Evolutionary conservation across 2,888 invertebrate species (phyloP), one percentile per base, ranked within the genome.

Genomic region (Torymus tubicola): DNA sequence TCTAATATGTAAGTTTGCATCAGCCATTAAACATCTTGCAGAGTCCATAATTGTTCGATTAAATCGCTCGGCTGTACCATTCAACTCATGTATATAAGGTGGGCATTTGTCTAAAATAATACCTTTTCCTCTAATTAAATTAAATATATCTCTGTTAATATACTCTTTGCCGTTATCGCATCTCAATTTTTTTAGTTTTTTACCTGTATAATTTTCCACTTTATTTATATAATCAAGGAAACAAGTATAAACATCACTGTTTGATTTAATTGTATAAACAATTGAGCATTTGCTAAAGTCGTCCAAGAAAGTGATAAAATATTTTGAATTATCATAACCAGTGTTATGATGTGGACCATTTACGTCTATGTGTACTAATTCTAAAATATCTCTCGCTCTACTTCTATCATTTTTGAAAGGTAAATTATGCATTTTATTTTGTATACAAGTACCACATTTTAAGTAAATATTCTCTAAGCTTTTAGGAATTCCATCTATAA

Each of bases 161-260:
- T 68, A 68, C 55, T 68, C 53, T 18, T 0, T 68, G 11, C 68
- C 68, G 21, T 68, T 68, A 24, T 68, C 68, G 8, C 68, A 68
- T 55, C 55, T 53, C 12, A 68, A 8, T 12, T 1, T 14, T 68
- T 53, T 55, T 55, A 53, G 18, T 11, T 55, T 55, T 55, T 68
- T 68, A 21, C 0, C 21, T 4, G 55, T 68, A 21, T 24, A 12
- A 68, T 55, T 68, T 13, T 68, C 68, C 10, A 53, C 18, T 67
- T 67, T 67, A 67, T 67, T 67, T 67, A 67, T 52, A 53, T 52
- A 67, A 53, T 52, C 18, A 2, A 53, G 0, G 21, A 68, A 55
- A 14, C 68, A 55, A 16, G 18, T 21, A 13, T 2, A 61, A 1
- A 61, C 61, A 2, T 61, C 2, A 21, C 1, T 5, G 1, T 61